Evolutionary conservation across 2,113 vertebrate species (phyloP).

Genomic region (Carettochelys insculpta): DNA sequence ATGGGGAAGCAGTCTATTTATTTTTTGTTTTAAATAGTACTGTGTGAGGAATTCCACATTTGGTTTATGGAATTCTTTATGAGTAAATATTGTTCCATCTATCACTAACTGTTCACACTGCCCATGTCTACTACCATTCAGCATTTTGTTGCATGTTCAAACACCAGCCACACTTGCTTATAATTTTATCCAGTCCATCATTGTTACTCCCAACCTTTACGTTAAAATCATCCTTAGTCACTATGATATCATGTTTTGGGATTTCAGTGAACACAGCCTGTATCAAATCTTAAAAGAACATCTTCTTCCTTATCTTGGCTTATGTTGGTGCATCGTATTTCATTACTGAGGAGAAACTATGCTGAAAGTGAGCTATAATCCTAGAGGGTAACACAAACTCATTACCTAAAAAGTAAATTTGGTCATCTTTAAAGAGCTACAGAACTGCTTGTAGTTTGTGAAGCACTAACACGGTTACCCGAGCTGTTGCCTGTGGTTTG

Average conservation of each 20-base stretch:
- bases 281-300: not conserved
- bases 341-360: not conserved
- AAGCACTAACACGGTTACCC: too few species aligned
- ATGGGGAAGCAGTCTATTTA: not conserved
- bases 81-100: not conserved
- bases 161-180: not conserved
- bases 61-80: not conserved
- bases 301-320: not conserved
- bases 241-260: not conserved
- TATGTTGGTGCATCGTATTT: not conserved
- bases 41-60: not conserved
- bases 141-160: not conserved
- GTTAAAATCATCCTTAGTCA: not conserved
- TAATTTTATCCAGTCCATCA: not conserved
- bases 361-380: not conserved
- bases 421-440: too few species aligned
- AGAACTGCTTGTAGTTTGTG: too few species aligned
- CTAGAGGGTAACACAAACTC: too few species aligned
- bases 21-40: not conserved
- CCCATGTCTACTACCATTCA: not conserved
- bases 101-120: not conserved
- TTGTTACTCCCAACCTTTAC: not conserved
- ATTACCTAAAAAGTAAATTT: too few species aligned
- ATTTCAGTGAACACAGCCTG: not conserved
- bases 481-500: not conserved